Conservation (phyloP, 2,888 invertebrate species). For the Marronus borbonicus region DNA sequence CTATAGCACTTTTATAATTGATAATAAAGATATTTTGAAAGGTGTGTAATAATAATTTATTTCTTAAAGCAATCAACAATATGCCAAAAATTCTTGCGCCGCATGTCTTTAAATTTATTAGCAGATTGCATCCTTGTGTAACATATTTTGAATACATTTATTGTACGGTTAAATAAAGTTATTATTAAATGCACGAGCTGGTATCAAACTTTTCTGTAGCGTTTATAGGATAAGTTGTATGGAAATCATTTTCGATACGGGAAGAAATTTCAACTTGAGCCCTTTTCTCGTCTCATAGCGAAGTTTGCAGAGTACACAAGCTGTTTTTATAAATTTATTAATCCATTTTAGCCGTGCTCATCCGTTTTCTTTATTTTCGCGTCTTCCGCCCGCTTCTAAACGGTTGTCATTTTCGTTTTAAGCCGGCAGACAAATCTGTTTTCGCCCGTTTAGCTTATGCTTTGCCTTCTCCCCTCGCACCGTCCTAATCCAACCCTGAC, state of each 20-base stretch:
- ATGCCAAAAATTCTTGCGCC: too few relatives aligned
- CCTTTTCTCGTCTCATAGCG: not conserved
- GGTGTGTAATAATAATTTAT: too few relatives aligned
- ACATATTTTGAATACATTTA: too few relatives aligned
- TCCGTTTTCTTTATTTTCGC: slow-evolving; percentile 31
- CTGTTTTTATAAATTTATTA: slow-evolving; percentile 33
- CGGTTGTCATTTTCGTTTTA: slow-evolving; percentile 45
- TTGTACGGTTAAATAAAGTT: too few relatives aligned
- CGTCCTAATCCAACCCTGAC: slow-evolving; percentile 36
- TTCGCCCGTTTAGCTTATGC: slow-evolving; percentile 31
- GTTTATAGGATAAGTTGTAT: not conserved
- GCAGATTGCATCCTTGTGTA: too few relatives aligned
- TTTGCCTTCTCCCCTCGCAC: slow-evolving; percentile 25
- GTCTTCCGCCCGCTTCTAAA: slow-evolving; percentile 13
- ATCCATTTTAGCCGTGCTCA: slow-evolving; percentile 24
- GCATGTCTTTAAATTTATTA: too few relatives aligned
- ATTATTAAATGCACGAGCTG: too few relatives aligned
- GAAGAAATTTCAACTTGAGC: not conserved
- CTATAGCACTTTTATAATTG: too few relatives aligned
- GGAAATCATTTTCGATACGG: not conserved
- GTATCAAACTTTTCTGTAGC: too few relatives aligned
- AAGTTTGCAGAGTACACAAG: not conserved
- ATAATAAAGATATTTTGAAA: too few relatives aligned
- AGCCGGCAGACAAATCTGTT: slow-evolving; percentile 42
- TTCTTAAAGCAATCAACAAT: too few relatives aligned